Base-by-base conservation (phyloP, 2,797 vertebrate genomes). In the Micrastur ruficollis region DNA sequence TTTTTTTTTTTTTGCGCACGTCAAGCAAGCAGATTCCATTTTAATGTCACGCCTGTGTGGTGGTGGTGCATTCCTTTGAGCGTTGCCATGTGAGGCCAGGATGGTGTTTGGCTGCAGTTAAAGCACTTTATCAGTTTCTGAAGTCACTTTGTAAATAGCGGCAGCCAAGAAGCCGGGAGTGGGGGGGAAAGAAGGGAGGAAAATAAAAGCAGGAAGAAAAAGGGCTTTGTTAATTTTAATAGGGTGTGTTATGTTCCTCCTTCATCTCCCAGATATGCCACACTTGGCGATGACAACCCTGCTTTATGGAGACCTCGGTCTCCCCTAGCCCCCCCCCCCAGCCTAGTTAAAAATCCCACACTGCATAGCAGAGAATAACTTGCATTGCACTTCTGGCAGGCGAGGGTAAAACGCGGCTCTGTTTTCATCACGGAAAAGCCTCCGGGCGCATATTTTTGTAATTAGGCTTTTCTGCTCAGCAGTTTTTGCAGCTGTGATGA, bases 401-500 rank as follows among this genome's bases (percentile, higher is more conserved):
- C 97, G 95, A 89, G 96, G 96, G 97, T 98, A 52, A 97, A 98
- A 98, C 89, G 93, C 96, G 49, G 95, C 98, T 98, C 98, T 98
- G 98, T 99, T 98, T 98, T 98, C 98, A 97, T 96, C 98, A 98
- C 97, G 90, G 96, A 95, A 98, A 98, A 98, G 98, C 98, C 98
- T 98, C 97, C 31, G 98, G 98, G 98, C 98, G 97, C 98, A 99
- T 99, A 98, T 99, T 99, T 99, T 98, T 98, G 98, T 98, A 98
- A 99, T 99, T 98, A 98, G 98, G 98, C 98, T 98, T 98, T 97
- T 98, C 98, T 98, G 98, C 98, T 98, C 99, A 98, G 98, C 98
- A 98, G 98, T 98, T 99, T 98, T 98, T 98, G 99, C 99, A 99
- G 99, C 99, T 99, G 99, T 98, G 98, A 99, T 99, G 98, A 99